Evolutionary conservation across 2,113 vertebrate genomes (phyloP).

Genomic region (Laterallus jamaicensis): DNA sequence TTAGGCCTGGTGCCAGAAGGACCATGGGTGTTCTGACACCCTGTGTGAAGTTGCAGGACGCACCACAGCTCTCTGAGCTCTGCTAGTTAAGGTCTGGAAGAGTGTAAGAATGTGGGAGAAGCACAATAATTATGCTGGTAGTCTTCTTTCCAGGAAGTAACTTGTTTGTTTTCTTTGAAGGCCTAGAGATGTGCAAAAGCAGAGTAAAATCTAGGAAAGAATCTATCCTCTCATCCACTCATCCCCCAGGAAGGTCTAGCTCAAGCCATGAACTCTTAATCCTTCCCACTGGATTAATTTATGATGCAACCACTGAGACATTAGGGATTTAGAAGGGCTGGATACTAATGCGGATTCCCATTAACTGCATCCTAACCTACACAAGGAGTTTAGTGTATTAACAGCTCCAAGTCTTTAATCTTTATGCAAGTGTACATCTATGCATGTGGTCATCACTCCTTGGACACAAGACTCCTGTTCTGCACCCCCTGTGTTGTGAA

Average conservation of each 20-base stretch:
- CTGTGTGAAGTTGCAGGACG: neutral
- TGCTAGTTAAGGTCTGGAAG: neutral
- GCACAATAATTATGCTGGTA: neutral
- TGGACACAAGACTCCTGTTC: neutral
- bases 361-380: neutral
- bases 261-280: neutral
- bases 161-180: neutral
- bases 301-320: neutral
- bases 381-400: neutral
- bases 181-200: neutral
- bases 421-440: neutral
- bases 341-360: neutral
- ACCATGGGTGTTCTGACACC: neutral
- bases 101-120: neutral
- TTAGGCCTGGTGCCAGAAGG: neutral
- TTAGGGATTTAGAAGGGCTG: neutral
- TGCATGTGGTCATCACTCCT: too few relatives aligned
- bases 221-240: neutral
- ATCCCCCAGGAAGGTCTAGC: neutral
- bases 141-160: neutral
- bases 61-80: neutral
- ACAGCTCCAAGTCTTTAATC: neutral
- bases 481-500: neutral
- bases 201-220: neutral
- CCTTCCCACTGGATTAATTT: neutral